Evolutionary conservation across 2,888 invertebrate species (phyloP).

Genomic region (Lingula anatina): DNA sequence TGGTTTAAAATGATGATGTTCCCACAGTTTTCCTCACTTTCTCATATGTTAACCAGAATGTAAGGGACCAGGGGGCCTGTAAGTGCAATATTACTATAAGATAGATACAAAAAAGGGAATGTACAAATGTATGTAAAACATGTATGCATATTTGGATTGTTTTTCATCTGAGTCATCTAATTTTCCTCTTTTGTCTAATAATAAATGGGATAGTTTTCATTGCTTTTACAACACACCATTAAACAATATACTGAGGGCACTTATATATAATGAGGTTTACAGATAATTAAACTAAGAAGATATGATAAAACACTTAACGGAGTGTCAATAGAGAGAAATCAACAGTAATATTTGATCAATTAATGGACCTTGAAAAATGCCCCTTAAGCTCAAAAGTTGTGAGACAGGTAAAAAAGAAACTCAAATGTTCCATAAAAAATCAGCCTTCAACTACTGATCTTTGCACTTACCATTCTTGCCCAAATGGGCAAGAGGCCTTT

Average conservation of each 20-base stretch:
- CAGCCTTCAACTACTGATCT: too few relatives aligned
- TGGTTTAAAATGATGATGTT: constrained; percentile 58
- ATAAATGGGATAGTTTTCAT: neutral
- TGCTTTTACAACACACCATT: neutral
- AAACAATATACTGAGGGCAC: neutral
- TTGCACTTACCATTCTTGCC: constrained; percentile 59
- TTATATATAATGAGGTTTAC: too few relatives aligned
- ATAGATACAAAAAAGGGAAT: neutral
- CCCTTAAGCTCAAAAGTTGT: too few relatives aligned
- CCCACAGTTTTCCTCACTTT: constrained; percentile 64
- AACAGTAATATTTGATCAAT: too few relatives aligned
- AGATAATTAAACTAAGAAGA: too few relatives aligned
- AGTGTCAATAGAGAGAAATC: too few relatives aligned
- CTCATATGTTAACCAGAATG: constrained; percentile 91
- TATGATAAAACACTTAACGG: too few relatives aligned
- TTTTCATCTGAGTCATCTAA: neutral
- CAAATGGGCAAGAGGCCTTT: constrained; percentile 64
- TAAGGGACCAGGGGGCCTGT: constrained; percentile 68
- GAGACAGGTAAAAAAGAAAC: too few relatives aligned
- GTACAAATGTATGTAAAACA: neutral
- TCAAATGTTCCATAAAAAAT: too few relatives aligned
- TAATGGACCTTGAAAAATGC: too few relatives aligned
- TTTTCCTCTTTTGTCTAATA: neutral
- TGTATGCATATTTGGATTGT: neutral
- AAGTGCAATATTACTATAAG: constrained; percentile 14